These are phyloP conservation scores for Sebastiscus albofasciatus DNA, from an alignment of 2,797 vertebrate species.

Conservation along the genomic window DNA sequence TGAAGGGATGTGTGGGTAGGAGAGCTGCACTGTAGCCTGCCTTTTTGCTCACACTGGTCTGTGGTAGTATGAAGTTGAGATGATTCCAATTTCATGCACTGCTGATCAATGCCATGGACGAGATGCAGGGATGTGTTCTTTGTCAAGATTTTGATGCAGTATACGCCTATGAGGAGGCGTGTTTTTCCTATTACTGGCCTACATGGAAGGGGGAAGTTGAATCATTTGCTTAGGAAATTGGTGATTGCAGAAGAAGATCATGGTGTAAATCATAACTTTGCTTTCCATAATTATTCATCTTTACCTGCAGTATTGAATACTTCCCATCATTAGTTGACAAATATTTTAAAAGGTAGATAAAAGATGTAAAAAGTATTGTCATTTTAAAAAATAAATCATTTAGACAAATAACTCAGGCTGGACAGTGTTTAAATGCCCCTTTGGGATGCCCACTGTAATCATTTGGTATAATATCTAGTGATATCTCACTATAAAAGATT, in stretches of 20 bases:
- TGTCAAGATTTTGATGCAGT: slow-evolving; percentile 43
- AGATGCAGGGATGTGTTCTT: slow-evolving; percentile 30
- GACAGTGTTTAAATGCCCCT: not conserved
- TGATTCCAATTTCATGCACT: slow-evolving; percentile 61
- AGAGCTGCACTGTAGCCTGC: slow-evolving; percentile 6
- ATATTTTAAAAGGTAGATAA: not conserved
- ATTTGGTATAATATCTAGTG: not conserved
- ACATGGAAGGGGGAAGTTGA: not conserved
- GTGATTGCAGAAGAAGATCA: not conserved
- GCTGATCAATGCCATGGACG: slow-evolving; percentile 41
- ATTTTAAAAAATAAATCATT: not conserved
- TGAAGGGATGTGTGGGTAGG: slow-evolving; percentile 1
- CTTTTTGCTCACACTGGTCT: slow-evolving; percentile 15
- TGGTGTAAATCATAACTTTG: not conserved
- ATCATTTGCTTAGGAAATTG: not conserved
- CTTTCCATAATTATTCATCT: not conserved
- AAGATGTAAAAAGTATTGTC: not conserved
- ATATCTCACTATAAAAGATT: not conserved
- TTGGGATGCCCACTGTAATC: not conserved
- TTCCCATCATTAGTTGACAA: not conserved
- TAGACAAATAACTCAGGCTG: not conserved
- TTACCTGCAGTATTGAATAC: not conserved
- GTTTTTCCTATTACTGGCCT: not conserved
- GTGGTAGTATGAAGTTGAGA: slow-evolving; percentile 17
- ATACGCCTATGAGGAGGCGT: not conserved